Conservation (phyloP, 1,140 invertebrate species). For the Mercenaria mercenaria region DNA sequence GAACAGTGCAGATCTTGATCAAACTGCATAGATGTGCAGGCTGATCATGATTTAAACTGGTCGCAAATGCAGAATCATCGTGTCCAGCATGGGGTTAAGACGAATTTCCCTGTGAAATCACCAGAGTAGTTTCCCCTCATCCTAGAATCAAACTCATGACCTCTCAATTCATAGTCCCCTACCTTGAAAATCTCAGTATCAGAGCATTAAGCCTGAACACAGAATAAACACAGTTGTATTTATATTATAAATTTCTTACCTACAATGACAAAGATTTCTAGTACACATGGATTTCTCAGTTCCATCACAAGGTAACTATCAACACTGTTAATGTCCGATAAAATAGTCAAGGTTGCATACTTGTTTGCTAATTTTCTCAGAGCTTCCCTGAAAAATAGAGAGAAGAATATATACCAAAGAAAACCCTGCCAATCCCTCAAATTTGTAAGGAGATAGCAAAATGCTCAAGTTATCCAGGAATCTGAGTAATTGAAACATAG, state of each 20-base stretch:
- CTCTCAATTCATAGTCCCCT: too few relatives aligned
- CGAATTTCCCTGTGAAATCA: too few relatives aligned
- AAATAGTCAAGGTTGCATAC: neutral
- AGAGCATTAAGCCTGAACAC: too few relatives aligned
- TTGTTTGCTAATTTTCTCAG: neutral
- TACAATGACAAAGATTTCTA: conserved; percentile 7
- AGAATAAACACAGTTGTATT: too few relatives aligned
- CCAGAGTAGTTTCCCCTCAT: too few relatives aligned
- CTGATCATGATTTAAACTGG: too few relatives aligned
- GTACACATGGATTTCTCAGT: neutral
- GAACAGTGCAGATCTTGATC: too few relatives aligned
- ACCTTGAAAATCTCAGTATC: too few relatives aligned
- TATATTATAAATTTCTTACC: neutral
- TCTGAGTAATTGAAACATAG: neutral
- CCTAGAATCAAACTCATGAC: too few relatives aligned
- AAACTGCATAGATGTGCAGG: too few relatives aligned
- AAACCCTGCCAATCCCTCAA: neutral
- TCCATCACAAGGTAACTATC: neutral
- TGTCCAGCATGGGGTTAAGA: too few relatives aligned
- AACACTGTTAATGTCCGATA: neutral
- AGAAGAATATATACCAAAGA: neutral
- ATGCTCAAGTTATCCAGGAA: neutral
- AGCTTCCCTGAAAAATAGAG: neutral
- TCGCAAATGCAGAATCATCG: too few relatives aligned
- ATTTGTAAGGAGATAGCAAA: neutral